Base-by-base conservation (phyloP, 1,140 invertebrate genomes). In the Bombus confusus region DNA sequence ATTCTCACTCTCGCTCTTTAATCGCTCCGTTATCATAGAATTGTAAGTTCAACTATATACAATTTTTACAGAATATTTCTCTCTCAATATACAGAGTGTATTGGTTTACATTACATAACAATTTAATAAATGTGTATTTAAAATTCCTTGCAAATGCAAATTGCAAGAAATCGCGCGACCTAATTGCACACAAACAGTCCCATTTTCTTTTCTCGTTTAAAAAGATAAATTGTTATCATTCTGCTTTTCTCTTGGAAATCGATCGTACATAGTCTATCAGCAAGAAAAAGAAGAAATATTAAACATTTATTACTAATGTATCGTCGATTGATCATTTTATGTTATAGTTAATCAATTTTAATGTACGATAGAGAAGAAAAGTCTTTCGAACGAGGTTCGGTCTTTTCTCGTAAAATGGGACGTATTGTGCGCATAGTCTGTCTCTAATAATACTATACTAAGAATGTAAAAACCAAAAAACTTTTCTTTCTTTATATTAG, bases 401-500 rank as follows among this genome's bases (percentile, higher is more conserved):
- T 18, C 8, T 37, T n/a, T 72, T 18, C 69, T 66, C 31, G 18
- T 25, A 34, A 37, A 66, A 87, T 80, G 73, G 78, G 86, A 86
- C 80, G 71, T 81, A 87, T 86, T 83, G 81, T 82, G 86, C 88
- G 80, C 80, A 86, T 77, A 89, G 41, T 91, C 86, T 90, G 87
- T n/a, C n/a, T n/a, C n/a, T 90, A 92, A 91, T 89, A 90, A 88
- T 86, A 88, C 87, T 91, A 92, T 87, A 91, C 84, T 90, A 91
- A 86, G 78, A 89, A 90, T 85, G 83, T 91, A 90, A 91, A 93
- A 93, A 91, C 86, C 91, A 93, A 93, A 87, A 93, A 93, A 90
- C 89, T 71, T 84, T 79, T 66, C 75, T 62, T 43, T 25, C 0
- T 62, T 89, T 66, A 74, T 88, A 89, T 91, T 85, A 87, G 66